These are phyloP conservation scores for Leptoteleia sp. DNA, from an alignment of 1,140 invertebrate species.

Conservation along the genomic window DNA sequence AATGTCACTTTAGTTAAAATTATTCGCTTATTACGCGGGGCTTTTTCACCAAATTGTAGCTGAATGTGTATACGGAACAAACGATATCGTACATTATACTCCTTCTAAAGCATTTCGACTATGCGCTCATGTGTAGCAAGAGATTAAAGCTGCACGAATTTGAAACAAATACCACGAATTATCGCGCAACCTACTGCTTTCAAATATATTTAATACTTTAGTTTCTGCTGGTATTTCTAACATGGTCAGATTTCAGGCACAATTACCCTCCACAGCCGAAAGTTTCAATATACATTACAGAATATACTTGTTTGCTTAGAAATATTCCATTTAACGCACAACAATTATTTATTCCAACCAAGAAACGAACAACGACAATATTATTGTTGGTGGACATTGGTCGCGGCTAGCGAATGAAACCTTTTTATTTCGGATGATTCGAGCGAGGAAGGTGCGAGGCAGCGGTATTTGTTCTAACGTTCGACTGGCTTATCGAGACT, in stretches of 20 bases:
- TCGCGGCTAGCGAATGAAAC: too few relatives aligned
- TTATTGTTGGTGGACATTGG: not conserved
- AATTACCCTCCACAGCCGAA: too few relatives aligned
- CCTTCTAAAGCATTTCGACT: conserved; percentile 54
- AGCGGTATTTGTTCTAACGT: conserved; percentile 14
- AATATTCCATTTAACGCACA: too few relatives aligned
- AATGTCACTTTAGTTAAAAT: conserved; percentile 65
- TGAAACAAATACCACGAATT: conserved; percentile 55
- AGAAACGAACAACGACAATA: too few relatives aligned
- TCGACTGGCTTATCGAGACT: conserved; percentile 15
- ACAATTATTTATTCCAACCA: too few relatives aligned
- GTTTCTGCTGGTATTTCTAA: conserved; percentile 19
- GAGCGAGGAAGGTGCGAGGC: not conserved
- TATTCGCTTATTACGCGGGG: conserved; percentile 57
- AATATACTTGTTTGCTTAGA: too few relatives aligned
- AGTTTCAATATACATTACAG: too few relatives aligned
- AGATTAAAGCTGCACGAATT: conserved; percentile 51
- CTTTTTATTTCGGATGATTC: not conserved
- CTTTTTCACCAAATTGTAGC: conserved; percentile 51
- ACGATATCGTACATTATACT: conserved; percentile 52
- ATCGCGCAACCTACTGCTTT: conserved; percentile 43
- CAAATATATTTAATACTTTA: conserved; percentile 43
- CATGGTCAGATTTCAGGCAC: too few relatives aligned
- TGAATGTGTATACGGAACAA: conserved; percentile 52
- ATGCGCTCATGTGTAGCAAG: conserved; percentile 42